These are phyloP conservation scores for Harpalus rufipes DNA, from an alignment of 2,888 invertebrate genomes.

Conservation along the genomic window DNA sequence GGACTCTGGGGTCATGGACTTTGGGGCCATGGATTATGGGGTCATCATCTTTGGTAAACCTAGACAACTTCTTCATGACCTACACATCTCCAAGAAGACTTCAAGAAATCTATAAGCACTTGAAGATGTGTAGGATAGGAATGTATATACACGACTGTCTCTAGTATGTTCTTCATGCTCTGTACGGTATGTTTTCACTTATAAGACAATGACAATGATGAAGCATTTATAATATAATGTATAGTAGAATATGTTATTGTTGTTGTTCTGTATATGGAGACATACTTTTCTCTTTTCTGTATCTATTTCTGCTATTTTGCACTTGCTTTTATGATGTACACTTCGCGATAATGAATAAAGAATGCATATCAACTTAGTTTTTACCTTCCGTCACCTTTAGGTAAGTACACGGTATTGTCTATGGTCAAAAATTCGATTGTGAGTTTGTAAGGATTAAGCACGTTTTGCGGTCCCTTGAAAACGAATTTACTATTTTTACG, in stretches of 20 bases:
- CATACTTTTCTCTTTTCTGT: background rate
- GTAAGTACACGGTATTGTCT: too few relatives aligned
- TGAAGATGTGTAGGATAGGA: background rate
- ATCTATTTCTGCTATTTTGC: background rate
- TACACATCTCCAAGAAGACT: background rate
- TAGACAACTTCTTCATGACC: too few relatives aligned
- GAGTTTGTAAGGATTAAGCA: too few relatives aligned
- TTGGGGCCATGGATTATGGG: slow-evolving; percentile 17
- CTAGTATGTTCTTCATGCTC: background rate
- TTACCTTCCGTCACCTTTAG: too few relatives aligned
- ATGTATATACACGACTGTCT: background rate
- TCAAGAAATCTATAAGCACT: background rate
- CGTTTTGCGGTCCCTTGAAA: too few relatives aligned
- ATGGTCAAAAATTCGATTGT: too few relatives aligned
- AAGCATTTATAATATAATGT: too few relatives aligned
- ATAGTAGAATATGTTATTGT: too few relatives aligned
- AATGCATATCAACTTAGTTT: background rate
- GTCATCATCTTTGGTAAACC: slow-evolving; percentile 32
- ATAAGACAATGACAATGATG: too few relatives aligned
- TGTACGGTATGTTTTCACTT: background rate
- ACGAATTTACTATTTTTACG: too few relatives aligned
- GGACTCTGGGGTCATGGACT: slow-evolving; percentile 42
- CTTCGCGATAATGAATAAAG: background rate
- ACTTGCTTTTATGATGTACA: background rate
- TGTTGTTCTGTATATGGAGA: too few relatives aligned